These are phyloP conservation scores for Phalacrocorax brasilianus DNA, from an alignment of 2,113 vertebrate genomes.

Conservation along the genomic window DNA sequence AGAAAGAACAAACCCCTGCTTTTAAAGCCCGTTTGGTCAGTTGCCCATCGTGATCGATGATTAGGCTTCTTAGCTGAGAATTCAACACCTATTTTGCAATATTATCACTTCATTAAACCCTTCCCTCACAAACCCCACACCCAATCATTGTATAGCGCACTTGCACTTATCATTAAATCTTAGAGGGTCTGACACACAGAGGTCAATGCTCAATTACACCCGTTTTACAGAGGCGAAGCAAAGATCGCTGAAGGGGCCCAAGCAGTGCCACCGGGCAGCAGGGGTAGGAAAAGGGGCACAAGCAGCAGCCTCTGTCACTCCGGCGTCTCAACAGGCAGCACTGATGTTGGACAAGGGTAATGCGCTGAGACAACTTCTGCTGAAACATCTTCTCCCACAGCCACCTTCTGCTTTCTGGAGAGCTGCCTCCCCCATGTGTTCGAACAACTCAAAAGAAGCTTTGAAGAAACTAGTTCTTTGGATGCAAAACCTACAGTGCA, in stretches of 20 bases:
- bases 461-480: neutral
- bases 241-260: neutral
- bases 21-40: constrained; percentile 22
- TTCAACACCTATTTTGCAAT: constrained; percentile 58
- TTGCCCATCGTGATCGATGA: constrained; percentile 47
- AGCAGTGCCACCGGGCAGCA: neutral
- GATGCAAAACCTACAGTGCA: neutral
- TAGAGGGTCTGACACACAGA: neutral
- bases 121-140: neutral
- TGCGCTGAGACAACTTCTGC: accelerated
- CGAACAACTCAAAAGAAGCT: neutral
- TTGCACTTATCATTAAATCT: constrained; percentile 26
- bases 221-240: neutral
- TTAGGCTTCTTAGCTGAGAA: constrained; percentile 6
- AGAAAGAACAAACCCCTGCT: constrained; percentile 30
- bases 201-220: constrained; percentile 23
- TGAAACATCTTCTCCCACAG: neutral
- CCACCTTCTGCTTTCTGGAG: neutral
- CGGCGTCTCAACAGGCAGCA: neutral
- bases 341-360: neutral
- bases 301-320: neutral
- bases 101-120: constrained; percentile 48
- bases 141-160: neutral
- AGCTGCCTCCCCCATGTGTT: neutral
- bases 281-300: neutral